Evolutionary conservation across 1,140 invertebrate species (phyloP), one percentile per base, ranked within the genome.

Genomic region (Bombus vancouverensis): DNA sequence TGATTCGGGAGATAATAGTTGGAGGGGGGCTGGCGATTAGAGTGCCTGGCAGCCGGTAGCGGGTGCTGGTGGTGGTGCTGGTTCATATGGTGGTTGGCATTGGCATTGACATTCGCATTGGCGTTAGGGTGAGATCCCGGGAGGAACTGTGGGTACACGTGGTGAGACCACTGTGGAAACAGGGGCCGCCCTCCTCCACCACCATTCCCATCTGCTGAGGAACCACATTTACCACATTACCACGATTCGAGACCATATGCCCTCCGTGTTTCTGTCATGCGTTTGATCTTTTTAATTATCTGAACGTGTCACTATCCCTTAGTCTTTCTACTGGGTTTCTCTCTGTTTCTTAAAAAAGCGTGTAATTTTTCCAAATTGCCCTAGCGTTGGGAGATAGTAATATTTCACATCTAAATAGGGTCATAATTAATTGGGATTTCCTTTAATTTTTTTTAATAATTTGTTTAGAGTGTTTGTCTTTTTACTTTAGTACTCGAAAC

Each of bases 121-220:
- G 96, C 96, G 95, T 97, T 97, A 89, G 97, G 97, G 95, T 98
- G 97, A 95, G 97, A 97, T 94, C 97, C 97, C 90, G 98, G 97
- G 95, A 98, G 96, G 96, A 98, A 98, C 96, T 98, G 98, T 89
- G 98, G 98, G 95, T 98, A 98, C 92, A 98, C 98, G 96, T 98
- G 98, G 95, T 98, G 98, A 91, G 98, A 98, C 98, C 98, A 98
- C 96, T 98, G 98, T 91, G 98, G 98, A 95, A 98, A 98, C 93
- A 98, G 96, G 92, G 98, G 98, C 94, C 97, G 96, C 87, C 95
- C 95, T 94, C 94, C 95, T 95, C 95, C 94, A 94, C 94, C 94
- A 93, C 93, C 93, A 93, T 93, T 95, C 83, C 94, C 94, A 93
- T 95, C 95, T 93, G 92, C 95, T 95, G 93, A 92, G 94, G 92